Conservation (phyloP, 2,888 invertebrate species). For the Tachina fera region DNA sequence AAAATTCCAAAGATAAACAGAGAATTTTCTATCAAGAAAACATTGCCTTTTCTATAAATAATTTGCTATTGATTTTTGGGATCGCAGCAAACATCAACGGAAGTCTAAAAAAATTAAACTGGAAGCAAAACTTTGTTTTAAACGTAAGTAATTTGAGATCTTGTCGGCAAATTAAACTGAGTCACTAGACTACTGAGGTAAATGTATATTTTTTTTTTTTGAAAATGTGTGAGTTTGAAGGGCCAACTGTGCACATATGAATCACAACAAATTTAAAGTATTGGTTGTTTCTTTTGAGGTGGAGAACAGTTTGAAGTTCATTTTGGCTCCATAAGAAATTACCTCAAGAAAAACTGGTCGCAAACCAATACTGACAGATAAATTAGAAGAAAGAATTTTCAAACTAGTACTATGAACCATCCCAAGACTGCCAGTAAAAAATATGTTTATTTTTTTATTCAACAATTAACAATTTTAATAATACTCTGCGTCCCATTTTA, state of each 20-base stretch:
- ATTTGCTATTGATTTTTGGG: background rate
- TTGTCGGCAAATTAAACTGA: constrained; percentile 56
- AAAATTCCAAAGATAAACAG: no score
- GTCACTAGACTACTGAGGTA: constrained; percentile 67
- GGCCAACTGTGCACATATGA: constrained; percentile 31
- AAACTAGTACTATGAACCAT: no score
- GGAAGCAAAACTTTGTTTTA: constrained; percentile 20
- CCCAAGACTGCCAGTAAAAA: no score
- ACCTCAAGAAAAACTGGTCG: no score
- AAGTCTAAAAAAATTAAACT: constrained; percentile 19
- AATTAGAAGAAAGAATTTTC: no score
- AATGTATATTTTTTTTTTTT: constrained; percentile 5
- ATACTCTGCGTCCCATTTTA: no score
- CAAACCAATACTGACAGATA: no score
- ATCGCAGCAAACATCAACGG: constrained; percentile 32
- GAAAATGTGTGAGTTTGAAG: constrained; percentile 38
- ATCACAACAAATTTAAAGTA: background rate
- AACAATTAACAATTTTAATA: no score
- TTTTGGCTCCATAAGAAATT: no score
- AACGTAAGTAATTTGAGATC: constrained; percentile 55
- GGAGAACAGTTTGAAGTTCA: no score
- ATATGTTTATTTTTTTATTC: no score
- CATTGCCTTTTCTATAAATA: background rate
- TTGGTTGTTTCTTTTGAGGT: background rate
- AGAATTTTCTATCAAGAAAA: background rate